Base-by-base conservation (phyloP, 2,888 invertebrate species). In the Lissocephala sabroskyi region DNA sequence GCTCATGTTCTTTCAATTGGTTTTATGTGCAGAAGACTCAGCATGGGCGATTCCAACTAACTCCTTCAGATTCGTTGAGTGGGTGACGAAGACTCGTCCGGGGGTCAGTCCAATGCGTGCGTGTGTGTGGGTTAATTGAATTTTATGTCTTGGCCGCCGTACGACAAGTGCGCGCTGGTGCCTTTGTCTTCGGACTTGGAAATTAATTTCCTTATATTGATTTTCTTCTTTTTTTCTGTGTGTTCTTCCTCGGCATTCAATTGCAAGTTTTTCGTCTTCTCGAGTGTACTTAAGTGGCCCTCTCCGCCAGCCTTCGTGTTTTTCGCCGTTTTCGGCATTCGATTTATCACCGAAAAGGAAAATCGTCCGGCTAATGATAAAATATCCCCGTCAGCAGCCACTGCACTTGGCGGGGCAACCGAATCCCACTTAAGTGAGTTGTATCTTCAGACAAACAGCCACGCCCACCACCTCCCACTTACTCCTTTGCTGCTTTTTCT, bases 181-280 rank as follows among this genome's bases (percentile, higher is more conserved):
- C 49, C 13, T 14, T 28, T 41, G 45, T 57, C 36, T 59, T 45
- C n/a, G n/a, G 60, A 42, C 40, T 52, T 58, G 52, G 52, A 67
- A 71, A 71, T 77, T 75, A 77, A 77, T 74, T 71, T 77, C 76
- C 77, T 68, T 68, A 76, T 71, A 77, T 75, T 77, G 78, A 71
- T 76, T 71, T 76, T 62, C 62, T 60, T 57, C 60, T 36, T 26
- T 33, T 43, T 43, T 43, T n/a, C 13, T 3, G 11, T 30, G 13
- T n/a, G 11, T 32, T 32, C 2, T 1, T 32, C 6, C 13, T 32
- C 3, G 30, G 11, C 30, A 13, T 32, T 32, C 6, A 32, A 32
- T 13, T 32, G n/a, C 30, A 32, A 13, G n/a, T 32, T n/a, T 10
- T 32, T 32, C 30, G 11, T 32, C 10, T n/a, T 10, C 29, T 29